phyloP scores from a whole-genome alignment of 2,797 vertebrate genomes.

The Moxostoma hubbsi region DNA sequence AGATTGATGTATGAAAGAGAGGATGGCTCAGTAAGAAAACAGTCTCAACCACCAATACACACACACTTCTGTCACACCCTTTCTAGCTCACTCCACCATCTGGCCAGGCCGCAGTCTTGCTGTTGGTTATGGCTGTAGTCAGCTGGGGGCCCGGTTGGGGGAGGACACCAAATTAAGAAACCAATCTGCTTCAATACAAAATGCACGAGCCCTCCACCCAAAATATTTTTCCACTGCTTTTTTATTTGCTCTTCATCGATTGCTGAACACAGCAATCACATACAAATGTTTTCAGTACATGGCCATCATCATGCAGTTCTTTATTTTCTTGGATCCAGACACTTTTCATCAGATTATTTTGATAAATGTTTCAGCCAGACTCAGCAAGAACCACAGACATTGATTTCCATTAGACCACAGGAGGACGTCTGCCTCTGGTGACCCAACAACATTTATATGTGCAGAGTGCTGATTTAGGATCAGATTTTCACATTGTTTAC shows the following conservation, averaged over 20 bases:
- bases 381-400: slow-evolving; percentile 16
- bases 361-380: slow-evolving; percentile 27
- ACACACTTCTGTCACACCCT: no score
- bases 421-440: slow-evolving; percentile 23
- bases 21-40: slow-evolving; percentile 31
- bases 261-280: slow-evolving; percentile 8
- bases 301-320: not conserved
- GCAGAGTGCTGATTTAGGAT: slow-evolving; percentile 39
- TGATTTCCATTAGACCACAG: slow-evolving; percentile 32
- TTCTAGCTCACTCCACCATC: slow-evolving; percentile 43
- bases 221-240: slow-evolving; percentile 12
- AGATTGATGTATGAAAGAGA: not conserved
- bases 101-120: slow-evolving; percentile 38
- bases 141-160: slow-evolving; percentile 30
- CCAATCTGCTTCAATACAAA: slow-evolving; percentile 56
- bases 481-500: slow-evolving; percentile 38
- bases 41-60: slow-evolving; percentile 27
- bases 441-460: slow-evolving; percentile 23
- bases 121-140: slow-evolving; percentile 41
- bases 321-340: slow-evolving; percentile 41
- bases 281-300: slow-evolving; percentile 15
- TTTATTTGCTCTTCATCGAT: not conserved
- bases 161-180: slow-evolving; percentile 48
- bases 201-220: slow-evolving; percentile 43
- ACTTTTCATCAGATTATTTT: slow-evolving; percentile 36